A percentile compares a stretch with the other conserved stretches of the same genome.
phyloP scores from a whole-genome alignment of 2,888 invertebrate genomes.

The Gastrophysa polygoni region DNA sequence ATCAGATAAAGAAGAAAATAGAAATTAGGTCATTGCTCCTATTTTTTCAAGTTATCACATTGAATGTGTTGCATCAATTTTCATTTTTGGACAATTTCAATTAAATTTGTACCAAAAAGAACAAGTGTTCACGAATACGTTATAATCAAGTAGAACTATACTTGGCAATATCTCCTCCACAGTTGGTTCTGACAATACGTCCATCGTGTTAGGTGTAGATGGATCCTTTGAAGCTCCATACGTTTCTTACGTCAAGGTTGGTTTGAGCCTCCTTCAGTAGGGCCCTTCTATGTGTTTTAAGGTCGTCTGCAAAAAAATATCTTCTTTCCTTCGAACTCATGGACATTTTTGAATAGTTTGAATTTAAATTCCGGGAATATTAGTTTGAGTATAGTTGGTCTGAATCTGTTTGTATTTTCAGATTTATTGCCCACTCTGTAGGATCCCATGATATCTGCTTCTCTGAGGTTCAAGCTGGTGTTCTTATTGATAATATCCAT shows the following conservation, averaged over 20 bases:
- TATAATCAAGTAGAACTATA: no score
- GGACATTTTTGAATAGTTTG: no score
- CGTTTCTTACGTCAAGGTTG: neutral
- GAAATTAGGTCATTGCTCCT: neutral
- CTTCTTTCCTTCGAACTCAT: no score
- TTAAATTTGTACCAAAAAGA: neutral
- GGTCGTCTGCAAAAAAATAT: no score
- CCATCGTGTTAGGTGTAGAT: neutral
- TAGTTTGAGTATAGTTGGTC: neutral
- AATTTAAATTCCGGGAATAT: no score
- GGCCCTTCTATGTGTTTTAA: neutral
- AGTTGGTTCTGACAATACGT: neutral
- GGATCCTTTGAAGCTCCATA: neutral
- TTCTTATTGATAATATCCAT: neutral
- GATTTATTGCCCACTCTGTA: no score
- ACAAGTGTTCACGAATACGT: neutral
- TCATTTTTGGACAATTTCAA: neutral
- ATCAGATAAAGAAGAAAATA: neutral
- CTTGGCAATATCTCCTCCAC: neutral
- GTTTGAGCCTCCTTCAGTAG: neutral
- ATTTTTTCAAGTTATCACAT: no score
- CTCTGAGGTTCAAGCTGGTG: no score
- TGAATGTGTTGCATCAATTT: neutral
- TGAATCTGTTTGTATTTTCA: no score
- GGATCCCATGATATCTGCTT: no score